Evolutionary conservation across 2,888 invertebrate genomes (phyloP), one percentile per base, ranked within the genome.

Genomic region (Polylopha cassiicola): DNA sequence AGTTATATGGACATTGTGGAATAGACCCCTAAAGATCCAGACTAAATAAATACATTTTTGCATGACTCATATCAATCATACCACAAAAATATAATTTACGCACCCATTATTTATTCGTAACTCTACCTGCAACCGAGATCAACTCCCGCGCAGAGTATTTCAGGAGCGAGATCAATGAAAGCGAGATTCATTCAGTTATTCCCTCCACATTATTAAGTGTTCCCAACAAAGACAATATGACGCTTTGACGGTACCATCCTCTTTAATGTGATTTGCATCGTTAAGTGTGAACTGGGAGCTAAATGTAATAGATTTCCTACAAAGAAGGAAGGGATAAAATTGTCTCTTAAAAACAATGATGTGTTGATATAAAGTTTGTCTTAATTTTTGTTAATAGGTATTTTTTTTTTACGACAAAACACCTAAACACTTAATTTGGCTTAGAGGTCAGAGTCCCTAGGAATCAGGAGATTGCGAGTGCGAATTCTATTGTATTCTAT

Each of bases 161-260:
- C 70, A 75, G 78, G 70, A 64, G 48, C 59, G 52, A 57, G 68
- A 71, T 79, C 76, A 79, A 78, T 79, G 78, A 73, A 68, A 73
- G 69, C 65, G 61, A 65, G 61, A 60, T 72, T 69, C 78, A 78
- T 76, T 76, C 73, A 77, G 58, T 54, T 65, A 65, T 58, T 47
- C 60, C 47, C 51, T 42, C 51, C 50, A 23, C 23, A 16, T 32
- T 23, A 22, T 9, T 17, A 20, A 13, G 14, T 11, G 30, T 21
- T 16, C 2, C 6, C 20, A 27, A 43, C 32, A 31, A 38, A 43
- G 39, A 43, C 38, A 33, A 43, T 38, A 17, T 22, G 11, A 18
- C 13, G 28, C 22, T 29, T 31, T 28, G 34, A 33, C 21, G 24
- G 11, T 4, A 21, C 27, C 9, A 8, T 8, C 9, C 8, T 21